Conservation (phyloP, 2,888 invertebrate species). For the Tenthredo livida region DNA sequence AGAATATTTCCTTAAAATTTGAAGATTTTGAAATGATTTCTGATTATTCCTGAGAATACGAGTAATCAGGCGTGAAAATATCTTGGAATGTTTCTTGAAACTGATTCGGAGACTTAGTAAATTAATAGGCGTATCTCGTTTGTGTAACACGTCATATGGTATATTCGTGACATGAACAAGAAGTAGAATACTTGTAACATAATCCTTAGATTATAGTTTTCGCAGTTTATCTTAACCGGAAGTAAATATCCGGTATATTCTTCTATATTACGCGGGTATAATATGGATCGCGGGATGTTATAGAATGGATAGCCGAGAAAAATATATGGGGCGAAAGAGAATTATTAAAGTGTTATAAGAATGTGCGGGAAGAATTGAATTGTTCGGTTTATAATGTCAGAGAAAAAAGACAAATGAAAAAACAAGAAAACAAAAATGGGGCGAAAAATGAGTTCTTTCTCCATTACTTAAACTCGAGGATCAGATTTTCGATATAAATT, state of each 20-base stretch:
- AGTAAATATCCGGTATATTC: constrained; percentile 12
- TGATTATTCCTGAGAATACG: neutral
- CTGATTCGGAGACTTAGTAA: neutral
- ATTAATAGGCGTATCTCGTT: neutral
- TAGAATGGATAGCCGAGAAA: neutral
- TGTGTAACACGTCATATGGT: neutral
- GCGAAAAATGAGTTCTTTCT: neutral
- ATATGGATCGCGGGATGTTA: neutral
- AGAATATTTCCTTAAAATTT: neutral
- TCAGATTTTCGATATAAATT: neutral
- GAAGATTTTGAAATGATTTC: too few relatives aligned
- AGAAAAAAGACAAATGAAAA: neutral
- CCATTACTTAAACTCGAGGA: neutral
- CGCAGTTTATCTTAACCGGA: neutral
- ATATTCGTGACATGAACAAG: neutral
- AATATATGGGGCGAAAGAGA: neutral
- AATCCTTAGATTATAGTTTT: neutral
- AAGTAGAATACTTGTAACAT: neutral
- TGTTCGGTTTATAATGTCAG: neutral
- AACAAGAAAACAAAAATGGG: neutral
- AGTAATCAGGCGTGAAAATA: neutral
- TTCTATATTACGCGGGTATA: neutral
- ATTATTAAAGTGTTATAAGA: neutral
- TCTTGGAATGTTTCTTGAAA: neutral
- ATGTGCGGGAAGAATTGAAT: neutral